Conservation (phyloP, 2,888 invertebrate species). For the Eupeodes luniger region DNA sequence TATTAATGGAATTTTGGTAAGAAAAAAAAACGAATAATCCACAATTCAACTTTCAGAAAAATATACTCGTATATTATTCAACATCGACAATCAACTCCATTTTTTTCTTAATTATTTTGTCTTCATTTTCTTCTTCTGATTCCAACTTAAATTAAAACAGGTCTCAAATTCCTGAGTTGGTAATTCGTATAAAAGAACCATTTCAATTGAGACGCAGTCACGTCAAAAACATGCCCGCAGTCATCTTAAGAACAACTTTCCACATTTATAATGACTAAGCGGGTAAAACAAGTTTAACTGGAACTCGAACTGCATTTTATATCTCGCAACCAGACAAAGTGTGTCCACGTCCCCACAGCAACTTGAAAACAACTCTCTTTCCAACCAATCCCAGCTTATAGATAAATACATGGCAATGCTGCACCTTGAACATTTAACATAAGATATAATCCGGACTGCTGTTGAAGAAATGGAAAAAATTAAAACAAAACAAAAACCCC, state of each 20-base stretch:
- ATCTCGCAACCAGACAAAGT: slow-evolving; percentile 7
- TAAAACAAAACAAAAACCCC: not conserved
- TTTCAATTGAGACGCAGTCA: slow-evolving; percentile 2
- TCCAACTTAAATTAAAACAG: not conserved
- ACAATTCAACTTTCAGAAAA: too few species aligned
- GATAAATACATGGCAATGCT: not conserved
- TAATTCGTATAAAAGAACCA: not conserved
- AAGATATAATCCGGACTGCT: not conserved
- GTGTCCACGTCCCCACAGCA: not conserved
- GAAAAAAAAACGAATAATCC: too few species aligned
- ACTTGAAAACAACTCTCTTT: slow-evolving; percentile 25
- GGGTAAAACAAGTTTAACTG: slow-evolving; percentile 68
- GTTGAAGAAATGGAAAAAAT: slow-evolving; percentile 12
- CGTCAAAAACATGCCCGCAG: slow-evolving; percentile 11
- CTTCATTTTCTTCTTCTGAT: not conserved
- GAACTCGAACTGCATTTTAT: slow-evolving; percentile 66
- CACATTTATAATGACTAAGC: slow-evolving; percentile 31
- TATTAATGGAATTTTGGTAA: too few species aligned
- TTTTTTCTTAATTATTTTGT: too few species aligned
- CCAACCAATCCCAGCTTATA: slow-evolving; percentile 16
- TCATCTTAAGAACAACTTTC: not conserved
- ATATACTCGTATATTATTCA: too few species aligned
- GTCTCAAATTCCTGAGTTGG: not conserved
- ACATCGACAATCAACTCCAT: too few species aligned
- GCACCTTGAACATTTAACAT: not conserved